Conservation (phyloP, 2,888 invertebrate genomes). For the Ypsolopha scabrella region DNA sequence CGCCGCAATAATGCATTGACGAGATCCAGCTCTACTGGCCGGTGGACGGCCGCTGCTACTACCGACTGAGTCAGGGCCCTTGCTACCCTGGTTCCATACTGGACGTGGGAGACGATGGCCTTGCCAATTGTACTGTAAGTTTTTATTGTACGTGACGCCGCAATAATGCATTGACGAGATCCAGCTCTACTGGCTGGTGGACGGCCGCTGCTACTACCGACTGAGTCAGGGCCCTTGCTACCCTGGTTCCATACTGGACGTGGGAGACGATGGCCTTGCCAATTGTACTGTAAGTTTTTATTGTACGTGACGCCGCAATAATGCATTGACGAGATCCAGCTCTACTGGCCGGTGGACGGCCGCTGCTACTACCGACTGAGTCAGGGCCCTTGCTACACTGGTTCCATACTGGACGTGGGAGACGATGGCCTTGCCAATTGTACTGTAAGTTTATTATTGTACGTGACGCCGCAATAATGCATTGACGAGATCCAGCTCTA, state of each 20-base stretch:
- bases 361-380: conserved; percentile 79
- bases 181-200: conserved; percentile 82
- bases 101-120: conserved; percentile 66
- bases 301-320: conserved; percentile 74
- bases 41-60: conserved; percentile 80
- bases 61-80: conserved; percentile 77
- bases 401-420: conserved; percentile 74
- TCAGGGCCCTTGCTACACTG: conserved; percentile 82
- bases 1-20: conserved; percentile 73
- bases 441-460: conserved; percentile 35
- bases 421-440: conserved; percentile 76
- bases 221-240: conserved; percentile 82
- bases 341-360: conserved; percentile 83
- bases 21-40: conserved; percentile 82
- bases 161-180: conserved; percentile 73
- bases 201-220: conserved; percentile 79
- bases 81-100: conserved; percentile 81
- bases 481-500: conserved; percentile 74
- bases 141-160: conserved; percentile 70
- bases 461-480: conserved; percentile 75
- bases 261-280: conserved; percentile 72
- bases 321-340: conserved; percentile 73
- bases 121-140: conserved; percentile 71
- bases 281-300: conserved; percentile 54
- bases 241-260: conserved; percentile 76